A percentile compares a stretch with the other conserved stretches of the same genome.
phyloP scores from a whole-genome alignment of 2,888 invertebrate species.

The Apocheima hispidaria region DNA sequence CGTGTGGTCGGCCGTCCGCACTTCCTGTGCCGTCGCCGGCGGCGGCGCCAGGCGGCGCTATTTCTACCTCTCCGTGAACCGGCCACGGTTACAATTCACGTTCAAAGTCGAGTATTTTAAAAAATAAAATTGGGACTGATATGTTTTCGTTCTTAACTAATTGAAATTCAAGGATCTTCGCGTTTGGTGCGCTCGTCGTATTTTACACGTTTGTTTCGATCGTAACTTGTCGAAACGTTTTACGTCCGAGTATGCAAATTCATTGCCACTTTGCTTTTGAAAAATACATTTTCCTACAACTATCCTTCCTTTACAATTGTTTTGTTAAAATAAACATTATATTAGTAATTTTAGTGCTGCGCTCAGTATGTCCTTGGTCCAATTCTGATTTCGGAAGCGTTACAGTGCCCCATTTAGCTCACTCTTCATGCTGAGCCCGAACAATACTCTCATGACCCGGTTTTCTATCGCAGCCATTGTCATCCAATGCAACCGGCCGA shows the following conservation, averaged over 20 bases:
- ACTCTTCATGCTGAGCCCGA: slow-evolving; percentile 59
- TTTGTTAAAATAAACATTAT: too few species aligned
- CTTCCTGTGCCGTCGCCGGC: slow-evolving; percentile 67
- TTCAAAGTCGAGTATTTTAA: slow-evolving; percentile 78
- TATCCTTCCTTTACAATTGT: too few species aligned
- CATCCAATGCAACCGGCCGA: slow-evolving; percentile 65
- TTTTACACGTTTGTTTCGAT: slow-evolving; percentile 38
- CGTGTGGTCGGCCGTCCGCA: slow-evolving; percentile 65
- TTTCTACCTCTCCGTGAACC: slow-evolving; percentile 79
- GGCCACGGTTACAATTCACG: slow-evolving; percentile 67
- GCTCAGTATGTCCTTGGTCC: slow-evolving; percentile 55
- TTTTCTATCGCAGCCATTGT: slow-evolving; percentile 63
- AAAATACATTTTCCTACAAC: background rate
- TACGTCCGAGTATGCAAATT: slow-evolving; percentile 15
- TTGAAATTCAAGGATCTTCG: slow-evolving; percentile 53
- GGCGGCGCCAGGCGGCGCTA: slow-evolving; percentile 72
- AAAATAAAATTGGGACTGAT: slow-evolving; percentile 51
- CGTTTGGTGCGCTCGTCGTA: slow-evolving; percentile 45
- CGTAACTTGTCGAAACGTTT: slow-evolving; percentile 19
- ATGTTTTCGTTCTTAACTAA: slow-evolving; percentile 53
- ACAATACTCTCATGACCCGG: slow-evolving; percentile 72
- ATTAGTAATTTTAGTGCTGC: slow-evolving; percentile 15
- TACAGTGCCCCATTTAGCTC: slow-evolving; percentile 64
- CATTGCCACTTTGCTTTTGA: background rate
- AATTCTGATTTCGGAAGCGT: slow-evolving; percentile 58